Evolutionary conservation across 2,797 vertebrate species (phyloP), one percentile per base, ranked within the genome.

Genomic region (Molossus alvarezi): DNA sequence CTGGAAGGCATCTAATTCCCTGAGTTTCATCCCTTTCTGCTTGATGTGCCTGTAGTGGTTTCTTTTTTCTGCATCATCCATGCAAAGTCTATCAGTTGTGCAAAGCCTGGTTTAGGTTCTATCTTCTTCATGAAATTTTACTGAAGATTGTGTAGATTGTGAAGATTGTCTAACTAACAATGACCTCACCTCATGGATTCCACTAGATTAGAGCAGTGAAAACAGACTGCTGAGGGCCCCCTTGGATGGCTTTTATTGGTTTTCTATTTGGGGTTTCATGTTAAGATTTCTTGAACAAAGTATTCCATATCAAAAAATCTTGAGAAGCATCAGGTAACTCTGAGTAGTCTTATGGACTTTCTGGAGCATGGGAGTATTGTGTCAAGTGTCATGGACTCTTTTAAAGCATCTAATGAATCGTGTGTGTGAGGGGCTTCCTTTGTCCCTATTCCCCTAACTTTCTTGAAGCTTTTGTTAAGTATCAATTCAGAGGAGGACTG

Each of bases 11-110:
- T 29, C 55, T 11, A 64, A 23, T 72, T 58, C 25, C 71, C n/a
- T 86, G 33, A 51, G 5, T 65, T 77, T 88, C 71, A 45, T 90
- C 67, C 48, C 14, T 82, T 95, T 76, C n/a, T 80, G 58, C 37
- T 73, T 25, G 2, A 65, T 18, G 1, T 6, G 3, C 45, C 64
- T 60, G 5, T 11, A 57, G 25, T 51, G 33, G 6, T 65, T 86
- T 69, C n/a, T 77, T 51, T 51, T 71, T 57, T 27, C 37, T 51
- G 9, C 65, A 57, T 58, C 21, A 37, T 20, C 60, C 57, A 21
- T 23, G 55, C 51, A 77, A 58, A 75, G 45, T 53, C 71, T 72
- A 11, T 9, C 1, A 2, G 41, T 17, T 27, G 41, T 18, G 14
- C 6, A n/a, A 81, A 57, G 41, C 15, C 58, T 64, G n/a, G 8